Evolutionary conservation across 1,140 invertebrate genomes (phyloP).

Genomic region (Zaprionus tsacasi): DNA sequence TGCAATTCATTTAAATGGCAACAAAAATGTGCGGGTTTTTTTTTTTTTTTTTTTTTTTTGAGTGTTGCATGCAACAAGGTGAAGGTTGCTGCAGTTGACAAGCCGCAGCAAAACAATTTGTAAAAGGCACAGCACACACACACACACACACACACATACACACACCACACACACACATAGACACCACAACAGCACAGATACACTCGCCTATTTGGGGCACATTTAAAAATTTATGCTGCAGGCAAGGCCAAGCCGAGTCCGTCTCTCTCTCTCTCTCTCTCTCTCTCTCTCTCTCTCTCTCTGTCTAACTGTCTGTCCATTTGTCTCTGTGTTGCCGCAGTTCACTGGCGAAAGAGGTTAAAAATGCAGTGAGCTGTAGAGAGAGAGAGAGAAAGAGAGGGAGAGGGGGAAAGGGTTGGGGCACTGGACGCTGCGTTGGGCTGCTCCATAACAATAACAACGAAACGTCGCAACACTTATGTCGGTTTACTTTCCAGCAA

Average conservation of each 20-base stretch:
- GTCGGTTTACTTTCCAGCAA: slow-evolving; percentile 69
- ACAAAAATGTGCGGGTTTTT: slow-evolving; percentile 51
- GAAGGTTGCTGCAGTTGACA: slow-evolving; percentile 78
- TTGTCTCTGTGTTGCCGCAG: slow-evolving; percentile 19
- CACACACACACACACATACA: not conserved
- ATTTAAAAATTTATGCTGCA: slow-evolving; percentile 77
- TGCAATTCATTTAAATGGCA: slow-evolving; percentile 31
- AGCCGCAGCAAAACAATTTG: slow-evolving; percentile 61
- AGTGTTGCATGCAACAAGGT: slow-evolving; percentile 67
- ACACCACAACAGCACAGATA: not conserved
- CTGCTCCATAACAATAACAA: slow-evolving; percentile 60
- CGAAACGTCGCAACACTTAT: slow-evolving; percentile 77
- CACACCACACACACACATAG: not conserved
- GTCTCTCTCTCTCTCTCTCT: not conserved
- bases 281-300: not conserved
- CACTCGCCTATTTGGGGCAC: slow-evolving; percentile 38
- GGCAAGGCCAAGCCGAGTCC: slow-evolving; percentile 58
- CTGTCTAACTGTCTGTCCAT: slow-evolving; percentile 8
- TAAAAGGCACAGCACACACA: not conserved
- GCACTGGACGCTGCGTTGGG: slow-evolving; percentile 14
- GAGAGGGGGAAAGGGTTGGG: not conserved
- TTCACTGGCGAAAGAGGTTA: slow-evolving; percentile 33
- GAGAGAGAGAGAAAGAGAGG: not conserved
- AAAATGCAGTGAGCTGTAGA: not conserved
- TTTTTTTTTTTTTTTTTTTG: slow-evolving; percentile 24